Conservation (phyloP, 1,140 invertebrate genomes). For the Drosophila prosaltans region DNA sequence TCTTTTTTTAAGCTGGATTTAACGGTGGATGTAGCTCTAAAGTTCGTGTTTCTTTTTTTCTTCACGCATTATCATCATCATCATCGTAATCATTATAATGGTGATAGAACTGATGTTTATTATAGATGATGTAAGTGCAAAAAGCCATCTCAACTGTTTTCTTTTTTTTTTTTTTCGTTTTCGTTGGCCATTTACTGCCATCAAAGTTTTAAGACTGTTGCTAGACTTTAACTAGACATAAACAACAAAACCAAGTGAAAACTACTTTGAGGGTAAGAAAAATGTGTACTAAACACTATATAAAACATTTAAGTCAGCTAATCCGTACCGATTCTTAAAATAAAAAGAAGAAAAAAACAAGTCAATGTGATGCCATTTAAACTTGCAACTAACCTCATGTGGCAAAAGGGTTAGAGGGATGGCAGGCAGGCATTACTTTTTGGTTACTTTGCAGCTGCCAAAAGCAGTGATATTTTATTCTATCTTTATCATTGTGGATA, state of each 20-base stretch:
- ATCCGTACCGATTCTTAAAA: constrained; percentile 6
- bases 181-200: constrained; percentile 5
- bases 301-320: constrained; percentile 49
- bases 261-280: constrained; percentile 2
- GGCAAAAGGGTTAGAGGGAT: not conserved
- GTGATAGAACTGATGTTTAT: constrained; percentile 47
- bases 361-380: not conserved
- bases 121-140: constrained; percentile 62
- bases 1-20: constrained; percentile 18
- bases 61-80: constrained; percentile 59
- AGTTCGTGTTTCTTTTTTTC: constrained; percentile 5
- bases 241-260: not conserved
- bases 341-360: no score
- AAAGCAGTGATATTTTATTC: constrained; percentile 18
- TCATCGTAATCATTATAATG: constrained; percentile 27
- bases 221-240: constrained; percentile 46
- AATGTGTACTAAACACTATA: constrained; percentile 12
- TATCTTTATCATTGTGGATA: constrained; percentile 16
- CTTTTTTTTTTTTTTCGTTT: constrained; percentile 28
- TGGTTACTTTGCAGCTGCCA: constrained; percentile 28
- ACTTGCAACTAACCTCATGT: not conserved
- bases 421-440: constrained; percentile 19
- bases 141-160: constrained; percentile 48
- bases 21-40: not conserved
- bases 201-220: constrained; percentile 34